These are phyloP conservation scores for Eupeodes luniger DNA, from an alignment of 2,888 invertebrate species.

Conservation along the genomic window DNA sequence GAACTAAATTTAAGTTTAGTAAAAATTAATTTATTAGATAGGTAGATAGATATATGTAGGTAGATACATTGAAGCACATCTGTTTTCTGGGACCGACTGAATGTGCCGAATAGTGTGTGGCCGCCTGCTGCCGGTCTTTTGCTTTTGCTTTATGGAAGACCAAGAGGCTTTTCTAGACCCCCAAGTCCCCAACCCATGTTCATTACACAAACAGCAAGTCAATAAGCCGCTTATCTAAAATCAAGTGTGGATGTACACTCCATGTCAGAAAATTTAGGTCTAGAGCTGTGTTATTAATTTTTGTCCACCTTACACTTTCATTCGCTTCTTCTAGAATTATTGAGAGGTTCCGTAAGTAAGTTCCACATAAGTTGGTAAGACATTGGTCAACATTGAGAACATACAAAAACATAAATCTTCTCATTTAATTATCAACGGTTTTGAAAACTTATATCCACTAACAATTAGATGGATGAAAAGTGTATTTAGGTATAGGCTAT, in stretches of 20 bases:
- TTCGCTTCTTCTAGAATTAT: too few relatives aligned
- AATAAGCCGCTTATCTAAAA: conserved; percentile 45
- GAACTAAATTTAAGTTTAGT: conserved; percentile 16
- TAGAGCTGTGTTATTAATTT: too few relatives aligned
- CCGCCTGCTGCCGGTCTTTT: not conserved
- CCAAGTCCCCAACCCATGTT: conserved; percentile 15
- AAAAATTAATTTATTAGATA: conserved; percentile 12
- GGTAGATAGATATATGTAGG: not conserved
- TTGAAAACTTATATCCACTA: too few relatives aligned
- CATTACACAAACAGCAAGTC: conserved; percentile 28
- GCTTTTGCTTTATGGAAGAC: conserved; percentile 3
- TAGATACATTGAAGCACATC: conserved; percentile 11
- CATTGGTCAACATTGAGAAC: too few relatives aligned
- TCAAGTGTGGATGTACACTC: conserved; percentile 16
- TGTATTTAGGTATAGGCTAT: too few relatives aligned
- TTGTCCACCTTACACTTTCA: too few relatives aligned
- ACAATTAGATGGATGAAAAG: too few relatives aligned
- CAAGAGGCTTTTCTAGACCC: conserved; percentile 29
- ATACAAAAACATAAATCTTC: too few relatives aligned
- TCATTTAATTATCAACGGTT: too few relatives aligned
- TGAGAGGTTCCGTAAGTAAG: too few relatives aligned
- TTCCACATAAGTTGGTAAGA: too few relatives aligned
- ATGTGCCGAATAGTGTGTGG: conserved; percentile 5
- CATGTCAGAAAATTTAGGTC: not conserved
- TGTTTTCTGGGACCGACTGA: conserved; percentile 21